Conservation (phyloP, 2,797 vertebrate species). For the Ara ararauna region DNA sequence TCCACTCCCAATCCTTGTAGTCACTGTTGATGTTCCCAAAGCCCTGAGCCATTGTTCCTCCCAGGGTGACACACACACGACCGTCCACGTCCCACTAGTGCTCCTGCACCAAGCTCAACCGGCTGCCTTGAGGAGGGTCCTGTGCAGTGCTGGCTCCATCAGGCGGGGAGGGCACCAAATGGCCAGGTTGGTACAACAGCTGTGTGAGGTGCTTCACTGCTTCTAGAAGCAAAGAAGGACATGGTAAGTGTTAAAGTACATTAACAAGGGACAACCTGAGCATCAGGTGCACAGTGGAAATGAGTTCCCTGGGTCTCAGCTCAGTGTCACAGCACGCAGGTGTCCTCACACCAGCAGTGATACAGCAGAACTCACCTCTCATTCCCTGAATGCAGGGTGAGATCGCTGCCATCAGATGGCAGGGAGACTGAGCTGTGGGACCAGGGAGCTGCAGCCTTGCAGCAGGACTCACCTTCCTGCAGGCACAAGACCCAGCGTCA, state of each 20-base stretch:
- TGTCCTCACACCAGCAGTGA: not conserved
- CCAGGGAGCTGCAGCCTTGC: not conserved
- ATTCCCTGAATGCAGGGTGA: not conserved
- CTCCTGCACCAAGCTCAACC: not conserved
- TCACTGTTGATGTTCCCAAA: conserved; percentile 87
- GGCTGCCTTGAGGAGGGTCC: fast-evolving
- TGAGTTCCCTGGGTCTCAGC: not conserved
- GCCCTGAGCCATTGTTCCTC: conserved; percentile 69
- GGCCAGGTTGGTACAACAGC: not conserved
- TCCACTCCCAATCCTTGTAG: conserved; percentile 84
- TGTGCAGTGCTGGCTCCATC: not conserved
- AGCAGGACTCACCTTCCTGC: not conserved
- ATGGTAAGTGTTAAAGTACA: fast-evolving
- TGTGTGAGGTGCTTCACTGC: not conserved
- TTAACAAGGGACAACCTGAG: not conserved
- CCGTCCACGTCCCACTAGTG: not conserved
- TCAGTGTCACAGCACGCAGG: fast-evolving
- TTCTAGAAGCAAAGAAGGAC: not conserved
- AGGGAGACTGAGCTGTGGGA: not conserved
- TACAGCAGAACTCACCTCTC: not conserved
- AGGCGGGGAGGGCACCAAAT: not conserved
- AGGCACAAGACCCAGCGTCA: not conserved
- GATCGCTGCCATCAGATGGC: fast-evolving
- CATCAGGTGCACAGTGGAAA: not conserved
- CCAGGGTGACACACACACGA: not conserved